Evolutionary conservation across 2,797 vertebrate species (phyloP), one percentile per base, ranked within the genome.

Genomic region (Poliocrania exsul): DNA sequence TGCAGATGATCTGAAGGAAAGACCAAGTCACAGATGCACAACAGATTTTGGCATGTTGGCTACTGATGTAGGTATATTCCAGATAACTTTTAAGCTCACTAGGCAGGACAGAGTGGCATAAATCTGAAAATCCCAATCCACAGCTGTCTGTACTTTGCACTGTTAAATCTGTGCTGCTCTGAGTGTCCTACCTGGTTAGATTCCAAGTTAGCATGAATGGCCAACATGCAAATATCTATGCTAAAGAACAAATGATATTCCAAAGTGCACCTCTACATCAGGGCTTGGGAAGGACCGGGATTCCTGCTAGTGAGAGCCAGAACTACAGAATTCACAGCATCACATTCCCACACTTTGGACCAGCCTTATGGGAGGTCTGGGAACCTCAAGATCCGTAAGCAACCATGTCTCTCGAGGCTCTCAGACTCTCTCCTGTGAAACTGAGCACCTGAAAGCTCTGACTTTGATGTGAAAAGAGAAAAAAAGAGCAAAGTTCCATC

Each of bases 161-260:
- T 78, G 35, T 23, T 31, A 64, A 64, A 57, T 64, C 65, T 46
- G 1, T 5, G 7, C 20, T 61, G 24, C 67, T 70, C 11, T 40
- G n/a, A 10, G 44, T 29, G 20, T 29, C 54, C 46, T 19, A 6
- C 33, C 35, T 28, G 29, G 6, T 20, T 67, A 74, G 57, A 51
- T 50, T 57, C 37, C 61, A 64, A 57, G 9, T 13, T 3, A 38
- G 12, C 4, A 4, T 2, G 18, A 25, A 23, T 9, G 71, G 60
- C 72, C 67, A 38, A 58, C 11, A 6, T 4, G 33, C 25, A 37
- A 54, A 23, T 0, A 0, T 4, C 49, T 31, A 26, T 20, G 8
- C 29, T 49, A 21, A 11, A 26, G 69, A 56, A 67, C 3, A 18
- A 69, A 29, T 40, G 3, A 10, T 29, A 19, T 33, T 37, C 70